A percentile compares a stretch with the other conserved stretches of the same genome.
Conservation (phyloP, 2,888 invertebrate species). For the Chirona hameri region DNA sequence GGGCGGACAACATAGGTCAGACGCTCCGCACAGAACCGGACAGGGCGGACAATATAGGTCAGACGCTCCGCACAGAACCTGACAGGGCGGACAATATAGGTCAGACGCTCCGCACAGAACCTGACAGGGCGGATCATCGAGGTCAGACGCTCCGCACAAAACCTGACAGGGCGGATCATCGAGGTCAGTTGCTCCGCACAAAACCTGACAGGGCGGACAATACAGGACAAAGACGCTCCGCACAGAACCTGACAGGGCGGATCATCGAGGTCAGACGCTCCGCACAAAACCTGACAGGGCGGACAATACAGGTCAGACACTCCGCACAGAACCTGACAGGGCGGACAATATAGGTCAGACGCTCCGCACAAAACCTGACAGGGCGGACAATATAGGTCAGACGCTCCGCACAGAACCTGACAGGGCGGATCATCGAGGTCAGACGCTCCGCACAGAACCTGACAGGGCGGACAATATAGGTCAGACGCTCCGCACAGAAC, state of each 20-base stretch:
- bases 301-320: conserved; percentile 64
- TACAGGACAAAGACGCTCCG: too few species aligned
- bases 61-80: not conserved
- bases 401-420: conserved; percentile 84
- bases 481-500: not conserved
- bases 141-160: conserved; percentile 86
- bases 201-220: not conserved
- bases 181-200: not conserved
- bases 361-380: not conserved
- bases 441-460: conserved; percentile 90
- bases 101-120: conserved; percentile 88
- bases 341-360: not conserved
- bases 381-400: conserved; percentile 75
- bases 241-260: conserved; percentile 54
- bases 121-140: conserved; percentile 52
- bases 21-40: conserved; percentile 84
- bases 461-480: conserved; percentile 26
- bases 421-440: conserved; percentile 53
- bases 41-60: not conserved
- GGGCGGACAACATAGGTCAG: conserved; percentile 59
- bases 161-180: conserved; percentile 49
- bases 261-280: conserved; percentile 83
- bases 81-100: conserved; percentile 69
- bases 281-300: conserved; percentile 69
- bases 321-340: conserved; percentile 77